Evolutionary conservation across 2,113 vertebrate genomes (phyloP).

Genomic region (Toxotes chatareus): DNA sequence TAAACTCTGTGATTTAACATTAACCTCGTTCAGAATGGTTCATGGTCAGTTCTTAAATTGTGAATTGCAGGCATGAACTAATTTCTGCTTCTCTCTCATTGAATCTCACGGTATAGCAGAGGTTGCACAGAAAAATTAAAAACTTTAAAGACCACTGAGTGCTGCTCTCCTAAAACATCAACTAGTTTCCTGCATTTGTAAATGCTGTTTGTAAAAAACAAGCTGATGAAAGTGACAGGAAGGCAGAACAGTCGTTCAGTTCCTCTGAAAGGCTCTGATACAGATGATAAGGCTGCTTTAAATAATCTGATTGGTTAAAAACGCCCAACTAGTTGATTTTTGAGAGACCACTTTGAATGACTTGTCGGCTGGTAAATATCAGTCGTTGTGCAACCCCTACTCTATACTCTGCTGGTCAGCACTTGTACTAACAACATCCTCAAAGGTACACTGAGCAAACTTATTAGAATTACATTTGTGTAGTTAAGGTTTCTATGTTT

Average conservation of each 20-base stretch:
- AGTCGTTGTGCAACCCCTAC: conserved; percentile 62
- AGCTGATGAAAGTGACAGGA: background rate
- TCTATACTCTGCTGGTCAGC: conserved; percentile 38
- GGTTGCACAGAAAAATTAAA: conserved; percentile 58
- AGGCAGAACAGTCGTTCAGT: background rate
- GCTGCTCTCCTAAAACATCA: conserved; percentile 39
- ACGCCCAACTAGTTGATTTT: conserved; percentile 30
- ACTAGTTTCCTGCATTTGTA: background rate
- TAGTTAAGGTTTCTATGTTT: background rate
- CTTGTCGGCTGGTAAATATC: conserved; percentile 27
- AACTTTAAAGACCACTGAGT: background rate
- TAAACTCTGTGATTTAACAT: conserved; percentile 62
- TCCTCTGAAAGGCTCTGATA: background rate
- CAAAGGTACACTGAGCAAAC: conserved; percentile 73
- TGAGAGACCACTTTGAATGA: conserved; percentile 2
- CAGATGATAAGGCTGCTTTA: background rate
- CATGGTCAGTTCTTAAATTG: conserved; percentile 84
- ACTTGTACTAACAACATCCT: conserved; percentile 69
- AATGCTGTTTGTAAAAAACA: no score
- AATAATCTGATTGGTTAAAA: background rate
- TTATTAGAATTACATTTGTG: background rate
- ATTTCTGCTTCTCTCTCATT: conserved; percentile 80
- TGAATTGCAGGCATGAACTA: conserved; percentile 94
- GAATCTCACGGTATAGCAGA: conserved; percentile 49
- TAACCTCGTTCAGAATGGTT: conserved; percentile 63